A percentile compares a stretch with the other conserved stretches of the same genome.
Conservation (phyloP, 2,888 invertebrate species). For the Pyrochroa serraticornis region DNA sequence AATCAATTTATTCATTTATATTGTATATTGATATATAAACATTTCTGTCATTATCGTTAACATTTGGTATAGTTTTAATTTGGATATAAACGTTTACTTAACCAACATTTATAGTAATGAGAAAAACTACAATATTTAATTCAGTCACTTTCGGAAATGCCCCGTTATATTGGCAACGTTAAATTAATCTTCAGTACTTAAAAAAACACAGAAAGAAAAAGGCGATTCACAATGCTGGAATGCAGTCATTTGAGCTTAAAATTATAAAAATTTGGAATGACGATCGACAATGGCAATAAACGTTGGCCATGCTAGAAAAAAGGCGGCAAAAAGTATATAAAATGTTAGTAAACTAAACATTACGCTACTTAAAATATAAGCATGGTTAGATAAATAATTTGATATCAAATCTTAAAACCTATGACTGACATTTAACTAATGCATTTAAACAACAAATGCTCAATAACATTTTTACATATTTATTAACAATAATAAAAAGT, state of each 20-base stretch:
- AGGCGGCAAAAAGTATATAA: constrained; percentile 31
- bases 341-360: constrained; percentile 43
- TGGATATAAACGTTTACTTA: constrained; percentile 49
- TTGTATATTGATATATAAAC: constrained; percentile 48
- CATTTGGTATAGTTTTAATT: constrained; percentile 52
- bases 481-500: constrained; percentile 22
- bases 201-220: constrained; percentile 11
- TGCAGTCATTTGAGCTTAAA: constrained; percentile 46
- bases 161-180: constrained; percentile 31
- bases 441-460: constrained; percentile 41
- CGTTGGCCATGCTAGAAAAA: constrained; percentile 29
- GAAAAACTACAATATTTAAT: constrained; percentile 34
- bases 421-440: constrained; percentile 30
- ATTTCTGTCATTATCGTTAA: constrained; percentile 51
- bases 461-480: constrained; percentile 25
- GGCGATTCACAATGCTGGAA: constrained; percentile 32
- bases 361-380: constrained; percentile 39
- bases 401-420: constrained; percentile 21
- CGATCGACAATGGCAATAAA: constrained; percentile 36
- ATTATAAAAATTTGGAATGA: constrained; percentile 44
- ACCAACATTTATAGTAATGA: constrained; percentile 46
- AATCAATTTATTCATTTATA: constrained; percentile 25
- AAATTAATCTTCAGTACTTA: not conserved
- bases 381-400: constrained; percentile 31
- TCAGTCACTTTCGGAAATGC: constrained; percentile 47